Evolutionary conservation across 2,113 vertebrate genomes (phyloP), one percentile per base, ranked within the genome.

Genomic region (Sceloporus tristichus): DNA sequence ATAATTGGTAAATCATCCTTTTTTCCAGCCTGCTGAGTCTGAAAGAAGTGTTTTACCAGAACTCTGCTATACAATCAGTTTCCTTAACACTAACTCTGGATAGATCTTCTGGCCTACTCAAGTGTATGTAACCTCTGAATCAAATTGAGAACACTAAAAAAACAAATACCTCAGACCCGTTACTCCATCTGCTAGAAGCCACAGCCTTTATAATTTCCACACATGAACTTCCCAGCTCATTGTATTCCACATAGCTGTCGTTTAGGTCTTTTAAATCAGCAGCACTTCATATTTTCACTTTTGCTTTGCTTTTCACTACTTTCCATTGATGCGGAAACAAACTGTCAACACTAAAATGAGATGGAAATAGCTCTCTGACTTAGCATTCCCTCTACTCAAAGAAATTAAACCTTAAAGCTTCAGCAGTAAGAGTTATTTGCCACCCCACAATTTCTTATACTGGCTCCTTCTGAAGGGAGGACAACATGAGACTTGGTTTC

Each of bases 1-100:
- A 62, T 19, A 2, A 56, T 56, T 68, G 75, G 19, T 0, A 59
- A 82, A 38, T 78, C 0, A 0, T 27, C 6, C 2, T 82, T 42
- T 77, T 13, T 80, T 84, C 75, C 78, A 38, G 3, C 40, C n/a
- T 9, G 29, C 73, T 89, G 68, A 53, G 38, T 42, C 23, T 68
- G 4, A 16, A 90, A 94, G 75, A 4, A 87, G 29, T 89, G 71
- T 79, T 42, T 13, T 38, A 87, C 19, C 34, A 87, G 75, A 14
- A 81, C 78, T 80, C 73, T n/a, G 1, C 2, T 2, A 73, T 91
- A 85, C 70, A 83, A 84, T 10, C 16, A 42, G 81, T 10, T 59
- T 90, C 23, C 42, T 82, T 34, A 38, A 13, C 25, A 6, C 7
- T 68, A 25, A n/a, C 85, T 4, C 21, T 90, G 92, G 84, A 91